Percentiles rank a stretch among this genome's conserved stretches.
Conservation (phyloP, 2,797 vertebrate species). For the Falco peregrinus region DNA sequence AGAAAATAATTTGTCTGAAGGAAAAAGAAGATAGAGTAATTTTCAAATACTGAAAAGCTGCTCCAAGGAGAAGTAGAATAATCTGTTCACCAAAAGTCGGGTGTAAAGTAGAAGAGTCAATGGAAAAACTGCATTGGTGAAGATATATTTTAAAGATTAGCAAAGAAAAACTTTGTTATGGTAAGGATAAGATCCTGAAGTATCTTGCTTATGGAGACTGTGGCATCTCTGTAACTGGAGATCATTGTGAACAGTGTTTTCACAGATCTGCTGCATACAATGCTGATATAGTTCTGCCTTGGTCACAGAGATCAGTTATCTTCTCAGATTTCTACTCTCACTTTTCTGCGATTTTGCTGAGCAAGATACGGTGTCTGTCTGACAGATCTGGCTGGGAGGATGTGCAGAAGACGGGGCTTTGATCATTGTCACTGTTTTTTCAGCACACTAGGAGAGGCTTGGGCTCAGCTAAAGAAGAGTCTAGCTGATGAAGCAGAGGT, state of each 20-base stretch:
- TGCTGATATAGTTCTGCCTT: neutral
- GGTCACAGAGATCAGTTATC: neutral
- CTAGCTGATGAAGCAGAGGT: slow-evolving; percentile 95
- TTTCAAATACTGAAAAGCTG: neutral
- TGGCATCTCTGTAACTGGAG: neutral
- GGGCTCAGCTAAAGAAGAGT: slow-evolving; percentile 96
- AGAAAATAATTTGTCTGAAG: neutral
- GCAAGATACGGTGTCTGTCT: neutral
- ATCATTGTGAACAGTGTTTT: fast-evolving
- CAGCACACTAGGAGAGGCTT: slow-evolving; percentile 93
- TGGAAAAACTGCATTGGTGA: neutral
- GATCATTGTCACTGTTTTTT: neutral
- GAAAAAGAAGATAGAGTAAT: neutral
- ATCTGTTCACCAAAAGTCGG: neutral
- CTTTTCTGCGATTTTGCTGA: neutral
- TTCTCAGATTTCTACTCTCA: neutral
- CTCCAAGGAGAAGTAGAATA: neutral
- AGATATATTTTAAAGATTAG: neutral
- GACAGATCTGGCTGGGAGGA: neutral
- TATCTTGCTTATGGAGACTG: neutral
- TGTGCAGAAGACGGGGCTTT: neutral
- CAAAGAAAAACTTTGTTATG: neutral
- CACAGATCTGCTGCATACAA: neutral
- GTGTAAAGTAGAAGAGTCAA: neutral
- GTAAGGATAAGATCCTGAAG: neutral